Base-by-base conservation (phyloP, 2,113 vertebrate genomes). In the Synchiropus splendidus region DNA sequence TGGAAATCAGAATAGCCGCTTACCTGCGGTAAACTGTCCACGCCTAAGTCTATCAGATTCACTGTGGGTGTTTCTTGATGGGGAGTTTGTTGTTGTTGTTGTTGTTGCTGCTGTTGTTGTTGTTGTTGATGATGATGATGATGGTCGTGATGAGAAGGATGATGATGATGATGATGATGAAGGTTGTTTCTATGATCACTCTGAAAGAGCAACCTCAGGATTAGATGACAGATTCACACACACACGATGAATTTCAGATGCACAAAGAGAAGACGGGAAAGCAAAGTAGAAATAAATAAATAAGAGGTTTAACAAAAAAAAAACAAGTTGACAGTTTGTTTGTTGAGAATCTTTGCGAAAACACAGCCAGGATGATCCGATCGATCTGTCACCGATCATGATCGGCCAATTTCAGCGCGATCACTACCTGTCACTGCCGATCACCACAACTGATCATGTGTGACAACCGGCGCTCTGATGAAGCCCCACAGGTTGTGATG, bases 1-100 rank as follows among this genome's bases (percentile, higher is more conserved):
- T 12, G 16, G 4, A 6, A 15, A n/a, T 10, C 36, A 37, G 16
- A 12, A 45, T 6, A 16, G 37, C 41, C 1, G 58, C 90, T 97
- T 92, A 98, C 93, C 92, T 94, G 75, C 63, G 84, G 74, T 76
- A 82, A 61, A 78, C 74, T 74, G 51, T 53, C 79, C 83, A 90
- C 79, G 69, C 80, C 89, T 84, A 90, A 87, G 74, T 89, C 86
- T 85, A 87, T 57, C 44, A 90, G 87, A 60, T 77, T 53, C 33
- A 50, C 42, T 27, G 21, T 8, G 8, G 21, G 4, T 4, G 4
- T 27, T 27, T 27, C 21, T 27, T 27, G 21, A 27, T 4, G 1
- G n/a, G n/a, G n/a, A n/a, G n/a, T n/a, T 46, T 40, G 37, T 27
- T 63, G 49, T 36, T 52, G 30, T 16, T 12, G 52, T 12, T 41